Percentiles rank a stretch among this genome's conserved stretches.
Conservation (phyloP, 2,888 invertebrate genomes). For the Nezara viridula region DNA sequence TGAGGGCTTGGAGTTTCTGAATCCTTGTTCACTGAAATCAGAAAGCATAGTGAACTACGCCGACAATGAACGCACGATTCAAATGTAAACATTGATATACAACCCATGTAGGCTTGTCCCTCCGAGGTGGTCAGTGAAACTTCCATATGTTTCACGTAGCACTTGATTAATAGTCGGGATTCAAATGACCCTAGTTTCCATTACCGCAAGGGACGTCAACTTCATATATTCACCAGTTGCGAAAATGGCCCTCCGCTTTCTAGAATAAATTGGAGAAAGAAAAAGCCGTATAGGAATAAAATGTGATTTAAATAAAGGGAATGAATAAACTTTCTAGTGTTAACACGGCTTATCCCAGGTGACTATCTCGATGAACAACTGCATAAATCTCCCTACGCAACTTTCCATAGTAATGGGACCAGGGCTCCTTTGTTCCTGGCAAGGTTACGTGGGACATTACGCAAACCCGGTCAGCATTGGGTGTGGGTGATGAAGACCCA, state of each 20-base stretch:
- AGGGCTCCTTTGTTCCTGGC: conserved; percentile 17
- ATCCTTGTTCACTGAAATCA: background rate
- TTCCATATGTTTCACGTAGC: background rate
- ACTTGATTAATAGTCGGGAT: background rate
- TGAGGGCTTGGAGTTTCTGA: background rate
- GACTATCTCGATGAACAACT: conserved; percentile 11
- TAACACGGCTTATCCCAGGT: background rate
- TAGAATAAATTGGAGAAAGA: conserved; percentile 41
- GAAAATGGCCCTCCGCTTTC: conserved; percentile 13
- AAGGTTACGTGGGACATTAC: conserved; percentile 22
- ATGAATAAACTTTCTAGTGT: conserved; percentile 42
- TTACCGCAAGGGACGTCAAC: background rate
- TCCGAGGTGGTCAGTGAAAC: conserved; percentile 16
- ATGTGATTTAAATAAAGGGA: conserved; percentile 21
- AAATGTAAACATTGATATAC: conserved; percentile 20
- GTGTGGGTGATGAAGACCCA: conserved; percentile 24
- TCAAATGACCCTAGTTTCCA: conserved; percentile 4
- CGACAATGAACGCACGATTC: background rate
- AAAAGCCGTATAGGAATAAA: conserved; percentile 26
- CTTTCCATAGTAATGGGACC: conserved; percentile 34
- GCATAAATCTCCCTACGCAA: conserved; percentile 39
- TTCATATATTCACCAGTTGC: background rate
- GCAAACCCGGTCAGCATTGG: background rate
- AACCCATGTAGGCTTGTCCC: background rate
- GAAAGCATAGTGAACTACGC: background rate